Evolutionary conservation across 2,888 invertebrate genomes (phyloP).

Genomic region (Seira musarum): DNA sequence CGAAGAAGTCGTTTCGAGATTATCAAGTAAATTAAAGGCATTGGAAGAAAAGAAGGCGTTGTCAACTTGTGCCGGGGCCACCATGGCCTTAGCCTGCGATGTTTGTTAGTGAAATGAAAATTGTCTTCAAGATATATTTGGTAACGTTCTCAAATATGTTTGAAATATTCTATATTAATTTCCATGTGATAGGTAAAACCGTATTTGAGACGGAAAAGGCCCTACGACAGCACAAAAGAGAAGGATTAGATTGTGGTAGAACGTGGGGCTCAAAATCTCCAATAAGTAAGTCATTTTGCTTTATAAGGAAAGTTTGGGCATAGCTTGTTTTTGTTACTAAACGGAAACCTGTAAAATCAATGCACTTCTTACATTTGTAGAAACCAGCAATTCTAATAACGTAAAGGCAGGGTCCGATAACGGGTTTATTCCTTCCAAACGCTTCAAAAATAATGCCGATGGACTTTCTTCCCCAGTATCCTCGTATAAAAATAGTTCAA

Average conservation of each 20-base stretch:
- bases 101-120: slow-evolving; percentile 65
- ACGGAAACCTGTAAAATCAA: too few species aligned
- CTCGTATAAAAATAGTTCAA: too few species aligned
- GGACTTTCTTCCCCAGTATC: too few species aligned
- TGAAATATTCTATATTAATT: too few species aligned
- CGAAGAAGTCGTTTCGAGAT: slow-evolving; percentile 57
- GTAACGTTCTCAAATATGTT: too few species aligned
- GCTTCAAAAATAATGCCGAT: too few species aligned
- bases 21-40: slow-evolving; percentile 56
- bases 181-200: slow-evolving; percentile 66
- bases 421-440: background rate
- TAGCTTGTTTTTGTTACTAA: too few species aligned
- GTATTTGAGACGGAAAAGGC: slow-evolving; percentile 65
- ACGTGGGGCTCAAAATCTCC: slow-evolving; percentile 43
- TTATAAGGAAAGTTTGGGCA: too few species aligned
- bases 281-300: slow-evolving; percentile 12
- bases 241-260: slow-evolving; percentile 57
- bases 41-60: slow-evolving; percentile 33
- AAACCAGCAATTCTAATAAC: background rate
- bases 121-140: background rate
- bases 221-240: slow-evolving; percentile 62
- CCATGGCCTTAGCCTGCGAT: slow-evolving; percentile 64
- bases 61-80: slow-evolving; percentile 22
- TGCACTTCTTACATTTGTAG: too few species aligned
- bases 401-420: background rate